phyloP scores from a whole-genome alignment of 2,113 vertebrate genomes.

The Ornithorhynchus anatinus region DNA sequence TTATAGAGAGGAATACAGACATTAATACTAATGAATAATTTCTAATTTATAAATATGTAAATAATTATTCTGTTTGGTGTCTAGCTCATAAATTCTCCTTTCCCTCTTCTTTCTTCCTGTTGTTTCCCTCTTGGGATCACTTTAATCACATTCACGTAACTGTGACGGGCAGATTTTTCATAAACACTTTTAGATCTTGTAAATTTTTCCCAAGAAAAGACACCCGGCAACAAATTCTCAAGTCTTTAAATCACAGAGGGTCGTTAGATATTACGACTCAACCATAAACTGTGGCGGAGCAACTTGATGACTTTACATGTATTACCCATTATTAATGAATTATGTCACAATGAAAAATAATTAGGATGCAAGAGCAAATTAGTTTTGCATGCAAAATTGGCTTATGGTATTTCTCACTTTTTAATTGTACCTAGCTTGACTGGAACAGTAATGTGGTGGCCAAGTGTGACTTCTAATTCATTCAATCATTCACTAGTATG shows the following conservation, averaged over 20 bases:
- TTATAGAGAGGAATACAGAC: not conserved
- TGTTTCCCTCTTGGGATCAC: not conserved
- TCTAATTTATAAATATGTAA: conserved; percentile 7
- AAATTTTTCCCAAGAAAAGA: conserved; percentile 17
- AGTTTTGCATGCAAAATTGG: conserved; percentile 16
- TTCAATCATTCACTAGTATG: no score
- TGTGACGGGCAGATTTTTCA: not conserved
- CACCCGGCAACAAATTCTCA: conserved; percentile 27
- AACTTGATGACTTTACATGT: conserved; percentile 21
- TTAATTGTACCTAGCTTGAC: conserved; percentile 7
- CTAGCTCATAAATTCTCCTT: conserved; percentile 7
- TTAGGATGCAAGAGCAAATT: conserved; percentile 10
- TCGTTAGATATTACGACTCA: conserved; percentile 2
- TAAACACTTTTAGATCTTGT: conserved; percentile 20
- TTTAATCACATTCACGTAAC: conserved; percentile 4
- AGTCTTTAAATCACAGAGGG: conserved; percentile 33
- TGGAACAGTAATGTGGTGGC: not conserved
- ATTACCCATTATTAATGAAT: conserved; percentile 30
- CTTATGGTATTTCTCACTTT: not conserved
- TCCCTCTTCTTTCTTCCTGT: no score
- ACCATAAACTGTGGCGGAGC: conserved; percentile 24
- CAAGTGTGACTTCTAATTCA: not conserved
- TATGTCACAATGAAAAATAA: conserved; percentile 38
- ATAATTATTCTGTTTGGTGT: conserved; percentile 7
- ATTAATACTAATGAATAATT: no score